Percentiles rank a stretch among this genome's conserved stretches.
phyloP scores from a whole-genome alignment of 1,140 invertebrate species.

The Paralvinella palmiformis region DNA sequence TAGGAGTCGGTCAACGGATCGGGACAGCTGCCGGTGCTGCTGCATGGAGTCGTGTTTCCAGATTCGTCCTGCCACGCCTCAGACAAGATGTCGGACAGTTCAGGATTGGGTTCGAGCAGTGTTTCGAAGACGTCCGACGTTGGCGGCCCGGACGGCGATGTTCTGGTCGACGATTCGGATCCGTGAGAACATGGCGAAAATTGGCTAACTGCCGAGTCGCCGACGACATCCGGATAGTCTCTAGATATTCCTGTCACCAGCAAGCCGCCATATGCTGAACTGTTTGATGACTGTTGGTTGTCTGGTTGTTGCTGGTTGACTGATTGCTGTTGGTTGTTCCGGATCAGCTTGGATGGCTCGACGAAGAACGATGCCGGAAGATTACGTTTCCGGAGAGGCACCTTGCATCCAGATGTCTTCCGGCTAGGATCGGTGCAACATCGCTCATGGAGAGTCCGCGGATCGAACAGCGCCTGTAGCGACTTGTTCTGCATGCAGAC shows the following conservation, averaged over 20 bases:
- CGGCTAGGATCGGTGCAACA: constrained; percentile 30
- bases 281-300: background rate
- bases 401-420: constrained; percentile 20
- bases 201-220: too few relatives aligned
- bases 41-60: background rate
- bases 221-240: too few relatives aligned
- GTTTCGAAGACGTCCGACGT: background rate
- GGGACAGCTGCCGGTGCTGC: background rate
- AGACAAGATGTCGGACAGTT: background rate
- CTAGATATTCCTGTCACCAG: too few relatives aligned
- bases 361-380: constrained; percentile 40
- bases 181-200: background rate
- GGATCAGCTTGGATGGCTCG: constrained; percentile 25
- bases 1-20: background rate
- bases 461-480: constrained; percentile 41
- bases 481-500: constrained; percentile 40
- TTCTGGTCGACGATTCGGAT: background rate
- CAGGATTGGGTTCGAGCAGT: constrained; percentile 1
- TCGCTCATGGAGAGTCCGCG: constrained; percentile 34
- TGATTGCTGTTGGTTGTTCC: background rate
- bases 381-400: constrained; percentile 33
- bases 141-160: background rate
- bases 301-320: background rate
- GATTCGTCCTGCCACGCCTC: constrained; percentile 9
- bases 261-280: too few relatives aligned